Conservation (phyloP, 1,140 invertebrate species). For the Cotesia typhae region DNA sequence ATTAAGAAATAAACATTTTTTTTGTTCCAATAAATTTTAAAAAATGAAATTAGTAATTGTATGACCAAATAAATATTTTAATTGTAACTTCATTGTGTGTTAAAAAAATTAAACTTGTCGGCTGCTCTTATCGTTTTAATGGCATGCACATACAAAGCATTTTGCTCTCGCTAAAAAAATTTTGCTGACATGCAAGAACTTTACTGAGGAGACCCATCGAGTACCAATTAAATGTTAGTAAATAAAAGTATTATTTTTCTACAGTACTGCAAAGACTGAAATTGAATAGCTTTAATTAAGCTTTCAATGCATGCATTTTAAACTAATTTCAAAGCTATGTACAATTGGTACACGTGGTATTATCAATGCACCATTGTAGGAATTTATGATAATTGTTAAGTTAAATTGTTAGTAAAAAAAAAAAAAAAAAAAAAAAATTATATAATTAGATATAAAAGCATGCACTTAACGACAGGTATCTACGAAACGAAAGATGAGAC, state of each 20-base stretch:
- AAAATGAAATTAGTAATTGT: background rate
- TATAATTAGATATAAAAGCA: conserved; percentile 19
- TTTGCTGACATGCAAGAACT: conserved; percentile 25
- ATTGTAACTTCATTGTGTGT: background rate
- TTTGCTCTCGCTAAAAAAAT: conserved; percentile 34
- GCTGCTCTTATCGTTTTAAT: conserved; percentile 32
- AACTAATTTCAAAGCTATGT: background rate
- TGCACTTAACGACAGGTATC: conserved; percentile 42
- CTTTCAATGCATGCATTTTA: background rate
- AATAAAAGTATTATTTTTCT: conserved; percentile 1
- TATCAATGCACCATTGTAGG: conserved; percentile 7
- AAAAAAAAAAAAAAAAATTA: conserved; percentile 31
- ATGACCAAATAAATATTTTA: background rate
- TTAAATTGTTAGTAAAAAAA: conserved; percentile 15
- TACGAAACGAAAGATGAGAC: conserved; percentile 47
- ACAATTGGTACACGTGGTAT: conserved; percentile 13
- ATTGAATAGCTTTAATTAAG: conserved; percentile 8
- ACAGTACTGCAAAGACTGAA: conserved; percentile 6
- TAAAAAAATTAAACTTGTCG: conserved; percentile 22
- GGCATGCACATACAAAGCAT: conserved; percentile 36
- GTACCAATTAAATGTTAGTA: conserved; percentile 23
- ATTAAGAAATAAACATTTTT: background rate
- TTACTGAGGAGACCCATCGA: conserved; percentile 21
- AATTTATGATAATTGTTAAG: conserved; percentile 35
- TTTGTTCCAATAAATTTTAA: background rate